Evolutionary conservation across 2,113 vertebrate genomes (phyloP).

Genomic region (Phalacrocorax pelagicus): DNA sequence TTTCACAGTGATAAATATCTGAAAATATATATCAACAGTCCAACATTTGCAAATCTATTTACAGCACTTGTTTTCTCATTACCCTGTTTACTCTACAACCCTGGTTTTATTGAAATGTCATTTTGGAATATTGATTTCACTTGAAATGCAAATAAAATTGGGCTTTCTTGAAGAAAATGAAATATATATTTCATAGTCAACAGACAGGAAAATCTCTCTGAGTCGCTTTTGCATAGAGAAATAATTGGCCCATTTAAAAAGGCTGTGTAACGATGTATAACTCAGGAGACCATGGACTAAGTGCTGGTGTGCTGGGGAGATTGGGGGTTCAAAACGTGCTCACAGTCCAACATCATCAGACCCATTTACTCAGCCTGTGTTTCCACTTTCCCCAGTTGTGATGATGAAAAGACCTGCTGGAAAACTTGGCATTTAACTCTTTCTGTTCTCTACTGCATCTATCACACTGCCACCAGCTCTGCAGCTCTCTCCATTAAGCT

Average conservation of each 20-base stretch:
- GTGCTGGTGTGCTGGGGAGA: background rate
- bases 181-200: background rate
- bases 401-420: background rate
- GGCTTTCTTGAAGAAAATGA: slow-evolving; percentile 7
- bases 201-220: background rate
- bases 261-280: background rate
- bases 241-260: slow-evolving; percentile 4
- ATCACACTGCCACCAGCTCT: background rate
- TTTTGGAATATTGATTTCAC: slow-evolving; percentile 26
- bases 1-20: background rate
- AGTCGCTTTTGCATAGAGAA: background rate
- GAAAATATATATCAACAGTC: background rate
- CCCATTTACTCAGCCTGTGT: background rate
- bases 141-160: background rate
- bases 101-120: slow-evolving; percentile 19
- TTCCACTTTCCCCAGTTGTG: background rate
- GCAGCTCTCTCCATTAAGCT: background rate
- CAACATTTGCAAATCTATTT: slow-evolving; percentile 9
- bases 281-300: background rate
- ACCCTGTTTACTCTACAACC: slow-evolving; percentile 1
- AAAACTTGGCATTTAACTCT: background rate
- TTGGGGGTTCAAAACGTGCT: background rate
- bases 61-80: background rate
- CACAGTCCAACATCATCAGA: background rate
- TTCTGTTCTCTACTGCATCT: background rate